Evolutionary conservation across 2,888 invertebrate species (phyloP).

Genomic region (Mycalesis mineus): DNA sequence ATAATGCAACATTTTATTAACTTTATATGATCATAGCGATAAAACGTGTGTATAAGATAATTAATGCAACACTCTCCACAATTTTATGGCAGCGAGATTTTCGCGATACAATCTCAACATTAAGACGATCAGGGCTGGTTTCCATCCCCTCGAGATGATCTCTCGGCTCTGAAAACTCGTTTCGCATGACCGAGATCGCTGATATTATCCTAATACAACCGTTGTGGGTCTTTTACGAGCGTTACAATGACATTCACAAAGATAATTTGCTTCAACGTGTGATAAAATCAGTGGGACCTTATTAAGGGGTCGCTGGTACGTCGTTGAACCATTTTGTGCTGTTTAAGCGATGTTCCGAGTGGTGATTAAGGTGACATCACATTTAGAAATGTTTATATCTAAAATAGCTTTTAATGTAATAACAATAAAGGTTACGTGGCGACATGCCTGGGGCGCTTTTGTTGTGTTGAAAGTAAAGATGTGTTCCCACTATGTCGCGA

Average conservation of each 20-base stretch:
- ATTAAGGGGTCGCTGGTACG: conserved; percentile 41
- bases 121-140: conserved; percentile 37
- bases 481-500: no score
- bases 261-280: conserved; percentile 62
- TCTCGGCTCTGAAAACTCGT: conserved; percentile 44
- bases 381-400: conserved; percentile 12
- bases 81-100: conserved; percentile 23
- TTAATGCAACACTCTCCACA: no score
- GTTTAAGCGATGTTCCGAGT: conserved; percentile 42
- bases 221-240: conserved; percentile 59
- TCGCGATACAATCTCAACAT: conserved; percentile 41
- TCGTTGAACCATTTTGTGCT: conserved; percentile 44
- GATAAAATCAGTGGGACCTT: conserved; percentile 56
- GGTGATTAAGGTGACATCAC: conserved; percentile 42
- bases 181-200: conserved; percentile 59
- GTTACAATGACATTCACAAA: conserved; percentile 47
- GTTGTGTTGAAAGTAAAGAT: no score
- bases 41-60: no score
- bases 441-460: neutral
- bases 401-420: conserved; percentile 20
- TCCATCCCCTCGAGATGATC: conserved; percentile 35
- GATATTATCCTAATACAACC: conserved; percentile 63
- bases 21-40: no score
- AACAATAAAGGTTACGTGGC: conserved; percentile 13
- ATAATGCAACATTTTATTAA: no score